These are phyloP conservation scores for Platycheirus rosarum DNA, from an alignment of 2,888 invertebrate species.

Conservation along the genomic window DNA sequence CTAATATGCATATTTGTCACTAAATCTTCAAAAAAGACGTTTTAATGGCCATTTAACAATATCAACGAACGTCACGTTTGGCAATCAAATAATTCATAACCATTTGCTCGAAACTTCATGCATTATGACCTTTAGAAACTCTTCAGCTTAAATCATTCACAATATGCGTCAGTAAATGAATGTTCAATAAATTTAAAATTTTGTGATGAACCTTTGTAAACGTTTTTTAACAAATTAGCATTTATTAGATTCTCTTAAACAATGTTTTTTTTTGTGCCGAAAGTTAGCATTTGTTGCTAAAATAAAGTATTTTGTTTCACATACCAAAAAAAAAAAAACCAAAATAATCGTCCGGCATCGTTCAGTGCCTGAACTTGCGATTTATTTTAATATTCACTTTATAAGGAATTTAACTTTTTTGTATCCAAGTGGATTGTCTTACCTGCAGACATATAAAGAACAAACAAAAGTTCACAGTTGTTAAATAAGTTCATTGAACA, in stretches of 20 bases:
- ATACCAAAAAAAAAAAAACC: too few species aligned
- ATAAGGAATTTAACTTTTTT: slow-evolving; percentile 8
- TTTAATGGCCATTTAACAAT: background rate
- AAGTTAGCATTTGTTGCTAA: too few species aligned
- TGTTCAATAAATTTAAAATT: too few species aligned
- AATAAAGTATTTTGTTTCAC: too few species aligned
- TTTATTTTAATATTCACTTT: slow-evolving; percentile 14
- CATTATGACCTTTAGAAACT: background rate
- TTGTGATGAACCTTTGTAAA: too few species aligned
- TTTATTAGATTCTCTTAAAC: too few species aligned
- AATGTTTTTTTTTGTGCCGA: too few species aligned
- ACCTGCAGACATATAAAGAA: background rate
- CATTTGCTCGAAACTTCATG: background rate
- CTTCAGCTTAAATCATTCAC: slow-evolving; percentile 1
- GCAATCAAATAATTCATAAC: slow-evolving; percentile 11
- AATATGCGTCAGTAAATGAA: slow-evolving; percentile 9
- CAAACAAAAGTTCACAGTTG: slow-evolving; percentile 13
- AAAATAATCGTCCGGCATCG: slow-evolving; percentile 7
- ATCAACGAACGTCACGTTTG: slow-evolving; percentile 3
- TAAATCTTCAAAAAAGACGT: background rate
- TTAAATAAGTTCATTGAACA: slow-evolving; percentile 22
- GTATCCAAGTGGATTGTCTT: background rate
- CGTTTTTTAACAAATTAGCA: too few species aligned
- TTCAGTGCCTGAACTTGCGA: background rate
- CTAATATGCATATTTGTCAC: background rate